Evolutionary conservation across 2,888 invertebrate species (phyloP), one percentile per base, ranked within the genome.

Genomic region (Philhelius pedissequus): DNA sequence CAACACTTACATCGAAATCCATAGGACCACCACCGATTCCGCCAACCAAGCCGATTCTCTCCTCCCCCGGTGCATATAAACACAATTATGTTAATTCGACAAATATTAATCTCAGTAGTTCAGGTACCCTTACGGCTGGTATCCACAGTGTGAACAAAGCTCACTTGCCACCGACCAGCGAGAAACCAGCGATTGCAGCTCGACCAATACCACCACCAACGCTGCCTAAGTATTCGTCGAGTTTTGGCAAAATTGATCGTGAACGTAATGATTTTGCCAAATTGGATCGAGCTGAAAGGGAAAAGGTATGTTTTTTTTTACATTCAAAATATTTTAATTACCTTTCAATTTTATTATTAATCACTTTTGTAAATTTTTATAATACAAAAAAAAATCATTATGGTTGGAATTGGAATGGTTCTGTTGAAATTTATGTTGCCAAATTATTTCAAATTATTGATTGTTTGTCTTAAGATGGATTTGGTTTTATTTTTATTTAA

Each of bases 121-220:
- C 86, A 87, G 87, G 87, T 86, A 73, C 74, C 76, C 56, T 87
- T 54, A 88, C 87, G 62, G 89, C 89, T 66, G 88, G 88, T 60
- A 88, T 89, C 60, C 89, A 89, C 77, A 88, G 89, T 86, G 88
- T 88, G 58, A 89, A 89, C 66, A 89, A 89, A 86, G 86, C 87
- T 11, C 88, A 88, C 58, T 45, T 86, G 58, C 82, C 82, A 56
- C 78, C 82, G 56, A 64, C 50, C 48, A 87, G 86, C 77, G 89
- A 88, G 77, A 89, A 88, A 75, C 89, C 88, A 52, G 88, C 88
- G 25, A 93, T 94, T 87, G 88, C 88, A 56, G 93, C 94, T 86
- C 92, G 95, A 88, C 95, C 95, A 71, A 94, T 94, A 87, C 96
- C 96, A 87, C 96, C 96, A 80, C 96, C 96, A 69, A 95, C 96